Conservation (phyloP, 2,113 vertebrate genomes). For the Chascanopsetta lugubris region DNA sequence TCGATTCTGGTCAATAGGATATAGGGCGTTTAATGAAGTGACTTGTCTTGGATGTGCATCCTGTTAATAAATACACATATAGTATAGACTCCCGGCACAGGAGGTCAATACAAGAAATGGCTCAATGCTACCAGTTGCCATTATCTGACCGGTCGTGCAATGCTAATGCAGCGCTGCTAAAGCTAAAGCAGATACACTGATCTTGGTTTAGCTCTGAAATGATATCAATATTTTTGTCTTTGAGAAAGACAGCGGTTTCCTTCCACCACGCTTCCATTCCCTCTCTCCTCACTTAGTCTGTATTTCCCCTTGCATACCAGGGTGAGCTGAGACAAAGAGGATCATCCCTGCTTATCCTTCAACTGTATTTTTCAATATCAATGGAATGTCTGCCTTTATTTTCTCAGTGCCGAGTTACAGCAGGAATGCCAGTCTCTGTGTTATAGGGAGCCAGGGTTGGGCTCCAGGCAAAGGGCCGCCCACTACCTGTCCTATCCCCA, state of each 20-base stretch:
- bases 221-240: too few relatives aligned
- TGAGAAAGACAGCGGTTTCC: too few relatives aligned
- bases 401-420: conserved; percentile 59
- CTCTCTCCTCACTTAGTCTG: conserved; percentile 31
- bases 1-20: conserved; percentile 51
- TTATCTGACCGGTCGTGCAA: conserved; percentile 35
- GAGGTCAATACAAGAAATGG: conserved; percentile 49
- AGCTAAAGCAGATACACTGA: conserved; percentile 33
- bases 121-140: conserved; percentile 35
- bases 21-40: conserved; percentile 60
- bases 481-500: background rate
- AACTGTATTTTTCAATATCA: conserved; percentile 76
- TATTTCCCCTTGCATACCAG: conserved; percentile 46
- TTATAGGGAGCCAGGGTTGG: conserved; percentile 25
- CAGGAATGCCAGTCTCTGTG: conserved; percentile 57
- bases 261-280: conserved; percentile 10
- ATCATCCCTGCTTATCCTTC: conserved; percentile 71
- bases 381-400: conserved; percentile 75
- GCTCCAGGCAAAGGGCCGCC: conserved; percentile 36
- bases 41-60: conserved; percentile 22
- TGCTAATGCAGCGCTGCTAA: conserved; percentile 29
- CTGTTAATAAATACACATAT: conserved; percentile 31
- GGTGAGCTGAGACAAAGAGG: conserved; percentile 56
- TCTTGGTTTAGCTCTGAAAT: conserved; percentile 17
- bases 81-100: conserved; percentile 6